Conservation (phyloP, 2,888 invertebrate species). For the Tetragonula carbonaria region DNA sequence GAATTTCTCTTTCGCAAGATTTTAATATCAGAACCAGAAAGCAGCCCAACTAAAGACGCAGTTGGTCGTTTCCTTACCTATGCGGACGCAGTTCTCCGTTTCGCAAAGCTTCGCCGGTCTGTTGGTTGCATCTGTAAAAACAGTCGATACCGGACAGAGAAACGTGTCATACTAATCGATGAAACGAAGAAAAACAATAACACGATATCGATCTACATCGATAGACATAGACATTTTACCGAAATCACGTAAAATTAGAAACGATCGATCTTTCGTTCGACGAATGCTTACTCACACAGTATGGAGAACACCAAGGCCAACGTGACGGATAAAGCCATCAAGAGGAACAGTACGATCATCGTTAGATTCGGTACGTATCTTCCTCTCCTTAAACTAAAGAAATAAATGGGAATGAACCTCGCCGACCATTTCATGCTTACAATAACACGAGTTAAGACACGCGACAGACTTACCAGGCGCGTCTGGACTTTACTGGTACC, state of each 20-base stretch:
- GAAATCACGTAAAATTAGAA: neutral
- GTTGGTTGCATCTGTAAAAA: conserved; percentile 40
- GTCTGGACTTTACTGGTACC: conserved; percentile 78
- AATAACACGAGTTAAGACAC: conserved; percentile 5
- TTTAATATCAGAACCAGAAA: neutral
- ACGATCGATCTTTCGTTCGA: too few species aligned
- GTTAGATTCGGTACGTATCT: conserved; percentile 57
- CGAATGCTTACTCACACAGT: conserved; percentile 75
- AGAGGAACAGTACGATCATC: conserved; percentile 67
- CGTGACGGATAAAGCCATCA: conserved; percentile 68
- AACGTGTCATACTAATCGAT: neutral
- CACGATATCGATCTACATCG: too few species aligned
- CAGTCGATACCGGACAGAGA: too few species aligned
- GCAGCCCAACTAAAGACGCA: neutral
- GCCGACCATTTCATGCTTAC: neutral
- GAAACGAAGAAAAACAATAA: neutral
- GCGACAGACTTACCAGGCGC: conserved; percentile 76
- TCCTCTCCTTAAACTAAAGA: conserved; percentile 70
- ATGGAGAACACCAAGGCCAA: conserved; percentile 74
- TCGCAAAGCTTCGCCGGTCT: conserved; percentile 85
- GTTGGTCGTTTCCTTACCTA: conserved; percentile 72
- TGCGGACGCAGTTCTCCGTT: conserved; percentile 88
- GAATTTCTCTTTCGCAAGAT: neutral
- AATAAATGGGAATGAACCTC: conserved; percentile 35
- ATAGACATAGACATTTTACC: neutral